phyloP scores from a whole-genome alignment of 2,888 invertebrate genomes.

The Heliconius cydno region DNA sequence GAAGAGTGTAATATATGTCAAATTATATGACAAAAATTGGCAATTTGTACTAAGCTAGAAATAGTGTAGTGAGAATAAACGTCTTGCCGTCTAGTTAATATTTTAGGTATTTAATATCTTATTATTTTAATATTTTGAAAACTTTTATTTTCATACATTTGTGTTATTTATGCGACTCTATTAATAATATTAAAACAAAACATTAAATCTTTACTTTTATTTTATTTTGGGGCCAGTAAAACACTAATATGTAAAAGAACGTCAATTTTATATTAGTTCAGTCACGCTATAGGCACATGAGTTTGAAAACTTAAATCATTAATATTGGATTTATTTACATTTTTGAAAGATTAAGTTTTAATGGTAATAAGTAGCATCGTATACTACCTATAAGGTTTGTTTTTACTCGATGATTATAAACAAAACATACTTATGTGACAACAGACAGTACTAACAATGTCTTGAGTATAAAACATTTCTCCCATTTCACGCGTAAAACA shows the following conservation, averaged over 20 bases:
- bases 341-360: background rate
- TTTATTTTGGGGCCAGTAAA: background rate
- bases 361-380: background rate
- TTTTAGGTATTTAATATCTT: no score
- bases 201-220: background rate
- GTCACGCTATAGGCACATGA: conserved; percentile 21
- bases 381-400: background rate
- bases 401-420: background rate
- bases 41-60: no score
- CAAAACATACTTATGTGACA: background rate
- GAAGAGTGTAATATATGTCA: no score
- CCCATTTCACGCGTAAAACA: background rate
- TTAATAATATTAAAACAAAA: background rate
- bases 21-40: no score
- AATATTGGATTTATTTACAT: conserved; percentile 10
- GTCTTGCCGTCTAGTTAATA: no score
- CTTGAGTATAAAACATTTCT: background rate
- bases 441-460: background rate
- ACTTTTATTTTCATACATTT: no score
- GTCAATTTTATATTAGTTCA: conserved; percentile 6
- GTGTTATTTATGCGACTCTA: no score
- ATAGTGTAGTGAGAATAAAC: no score
- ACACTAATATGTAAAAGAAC: background rate
- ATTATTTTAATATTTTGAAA: no score
- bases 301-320: conserved; percentile 14